Percentiles rank a stretch among this genome's conserved stretches.
Evolutionary conservation across 2,888 invertebrate genomes (phyloP).

Genomic region (Neoitamus cyanurus): DNA sequence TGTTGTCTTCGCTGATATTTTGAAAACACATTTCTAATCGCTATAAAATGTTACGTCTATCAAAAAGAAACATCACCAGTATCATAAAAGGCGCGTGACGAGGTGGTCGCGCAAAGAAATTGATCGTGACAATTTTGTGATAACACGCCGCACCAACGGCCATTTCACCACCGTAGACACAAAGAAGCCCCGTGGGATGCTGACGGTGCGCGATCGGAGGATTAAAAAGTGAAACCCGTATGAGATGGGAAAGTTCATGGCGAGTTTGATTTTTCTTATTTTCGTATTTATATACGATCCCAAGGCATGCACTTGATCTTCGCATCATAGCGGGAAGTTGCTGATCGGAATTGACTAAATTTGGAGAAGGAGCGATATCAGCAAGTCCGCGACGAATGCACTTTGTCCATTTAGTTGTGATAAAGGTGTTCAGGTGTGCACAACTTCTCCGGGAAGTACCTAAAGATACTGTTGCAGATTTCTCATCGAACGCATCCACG

Average conservation of each 20-base stretch:
- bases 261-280: background rate
- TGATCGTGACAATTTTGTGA: background rate
- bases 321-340: background rate
- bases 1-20: too few species aligned
- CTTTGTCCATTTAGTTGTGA: background rate
- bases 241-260: background rate
- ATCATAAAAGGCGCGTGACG: background rate
- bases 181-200: background rate
- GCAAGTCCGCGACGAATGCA: background rate
- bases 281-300: background rate
- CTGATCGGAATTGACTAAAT: background rate
- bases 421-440: background rate
- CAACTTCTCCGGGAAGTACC: background rate
- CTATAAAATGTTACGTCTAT: too few species aligned
- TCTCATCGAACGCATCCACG: background rate
- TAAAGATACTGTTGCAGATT: background rate
- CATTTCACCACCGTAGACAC: background rate
- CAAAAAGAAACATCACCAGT: background rate
- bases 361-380: background rate
- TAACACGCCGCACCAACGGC: background rate
- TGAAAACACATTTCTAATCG: too few species aligned
- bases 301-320: background rate
- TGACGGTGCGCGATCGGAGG: background rate
- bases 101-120: background rate
- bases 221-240: background rate